phyloP scores from a whole-genome alignment of 2,888 invertebrate genomes.

The Schrankia costaestrigalis region DNA sequence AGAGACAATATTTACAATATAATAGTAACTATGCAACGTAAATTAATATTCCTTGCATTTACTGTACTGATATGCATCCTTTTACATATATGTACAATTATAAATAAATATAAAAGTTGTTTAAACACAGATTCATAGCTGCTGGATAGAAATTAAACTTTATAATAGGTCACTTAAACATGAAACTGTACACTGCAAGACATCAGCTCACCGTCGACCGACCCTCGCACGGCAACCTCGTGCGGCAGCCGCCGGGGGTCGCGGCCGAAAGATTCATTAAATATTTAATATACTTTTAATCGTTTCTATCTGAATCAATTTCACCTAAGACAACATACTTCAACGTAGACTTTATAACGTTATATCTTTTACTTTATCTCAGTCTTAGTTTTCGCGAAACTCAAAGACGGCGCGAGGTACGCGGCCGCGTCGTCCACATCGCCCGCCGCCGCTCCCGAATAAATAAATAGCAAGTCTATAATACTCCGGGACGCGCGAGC shows the following conservation, averaged over 20 bases:
- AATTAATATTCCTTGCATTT: conserved; percentile 71
- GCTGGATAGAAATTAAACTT: conserved; percentile 72
- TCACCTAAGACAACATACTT: conserved; percentile 77
- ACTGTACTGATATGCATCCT: conserved; percentile 77
- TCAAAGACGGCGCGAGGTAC: conserved; percentile 70
- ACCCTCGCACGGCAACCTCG: conserved; percentile 9
- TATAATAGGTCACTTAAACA: conserved; percentile 69
- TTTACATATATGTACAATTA: conserved; percentile 60
- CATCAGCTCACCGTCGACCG: conserved; percentile 44
- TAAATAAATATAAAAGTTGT: conserved; percentile 80
- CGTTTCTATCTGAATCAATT: conserved; percentile 77
- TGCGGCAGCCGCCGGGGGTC: conserved; percentile 12
- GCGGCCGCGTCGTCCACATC: conserved; percentile 42
- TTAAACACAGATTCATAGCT: conserved; percentile 75
- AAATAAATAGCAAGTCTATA: conserved; percentile 78
- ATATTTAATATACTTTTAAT: conserved; percentile 72
- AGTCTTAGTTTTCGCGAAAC: conserved; percentile 79
- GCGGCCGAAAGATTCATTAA: conserved; percentile 65
- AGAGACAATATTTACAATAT: conserved; percentile 78
- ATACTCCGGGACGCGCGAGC: conserved; percentile 67
- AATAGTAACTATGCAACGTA: conserved; percentile 75
- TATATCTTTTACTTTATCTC: conserved; percentile 75
- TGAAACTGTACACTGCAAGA: conserved; percentile 73
- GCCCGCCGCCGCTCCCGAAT: conserved; percentile 55
- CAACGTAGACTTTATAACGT: conserved; percentile 76